Percentiles rank a stretch among this genome's conserved stretches.
Evolutionary conservation across 2,797 vertebrate genomes (phyloP).

Genomic region (Oreochromis grahami): DNA sequence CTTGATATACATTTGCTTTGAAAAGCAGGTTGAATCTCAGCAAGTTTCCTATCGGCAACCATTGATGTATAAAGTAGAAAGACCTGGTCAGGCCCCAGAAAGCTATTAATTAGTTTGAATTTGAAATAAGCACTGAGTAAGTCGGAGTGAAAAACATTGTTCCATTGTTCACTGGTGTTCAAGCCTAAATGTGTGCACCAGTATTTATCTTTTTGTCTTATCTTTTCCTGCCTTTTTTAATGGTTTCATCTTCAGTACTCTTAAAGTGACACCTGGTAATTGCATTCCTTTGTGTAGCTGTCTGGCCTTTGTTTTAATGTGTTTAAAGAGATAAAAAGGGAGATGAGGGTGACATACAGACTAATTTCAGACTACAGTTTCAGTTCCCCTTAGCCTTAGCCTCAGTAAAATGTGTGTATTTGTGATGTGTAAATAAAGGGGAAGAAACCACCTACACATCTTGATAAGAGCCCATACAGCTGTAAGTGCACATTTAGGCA

Average conservation of each 20-base stretch:
- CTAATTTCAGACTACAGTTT: background rate
- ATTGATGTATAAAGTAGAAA: background rate
- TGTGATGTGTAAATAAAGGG: background rate
- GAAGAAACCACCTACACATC: conserved; percentile 43
- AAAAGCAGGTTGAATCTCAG: background rate
- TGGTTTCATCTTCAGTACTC: background rate
- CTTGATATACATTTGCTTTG: background rate
- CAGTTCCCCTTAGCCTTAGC: conserved; percentile 21
- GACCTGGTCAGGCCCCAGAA: background rate
- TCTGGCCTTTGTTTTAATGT: background rate
- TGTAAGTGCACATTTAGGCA: conserved; percentile 2
- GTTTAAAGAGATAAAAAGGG: background rate
- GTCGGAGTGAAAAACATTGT: background rate
- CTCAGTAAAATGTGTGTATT: background rate
- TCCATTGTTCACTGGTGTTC: background rate
- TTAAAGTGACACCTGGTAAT: background rate
- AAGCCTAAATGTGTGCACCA: background rate
- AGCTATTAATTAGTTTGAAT: background rate
- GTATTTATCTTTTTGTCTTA: background rate
- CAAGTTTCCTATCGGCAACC: background rate
- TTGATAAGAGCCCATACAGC: conserved; percentile 27
- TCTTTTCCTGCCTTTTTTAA: background rate
- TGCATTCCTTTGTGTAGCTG: background rate
- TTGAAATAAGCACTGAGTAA: background rate
- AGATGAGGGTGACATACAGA: background rate